Percentiles rank a stretch among this genome's conserved stretches.
Conservation (phyloP, 2,113 vertebrate species). For the Otolemur garnettii region DNA sequence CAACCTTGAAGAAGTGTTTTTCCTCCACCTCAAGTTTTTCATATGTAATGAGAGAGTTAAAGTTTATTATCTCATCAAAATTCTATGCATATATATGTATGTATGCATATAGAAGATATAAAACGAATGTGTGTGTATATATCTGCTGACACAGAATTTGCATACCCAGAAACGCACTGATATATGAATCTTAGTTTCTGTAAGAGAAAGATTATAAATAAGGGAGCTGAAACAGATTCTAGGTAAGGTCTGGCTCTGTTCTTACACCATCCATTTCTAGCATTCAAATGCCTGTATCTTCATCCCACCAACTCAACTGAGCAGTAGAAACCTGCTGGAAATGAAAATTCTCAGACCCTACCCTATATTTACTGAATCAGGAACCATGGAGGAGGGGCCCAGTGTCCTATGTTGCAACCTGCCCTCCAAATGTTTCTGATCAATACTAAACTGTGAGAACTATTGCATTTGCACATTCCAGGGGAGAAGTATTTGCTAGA, state of each 20-base stretch:
- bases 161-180: not conserved
- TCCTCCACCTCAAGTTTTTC: not conserved
- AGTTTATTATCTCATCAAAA: slow-evolving; percentile 1
- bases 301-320: not conserved
- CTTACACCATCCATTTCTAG: not conserved
- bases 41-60: not conserved
- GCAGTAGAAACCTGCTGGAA: not conserved
- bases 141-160: not conserved
- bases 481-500: not conserved
- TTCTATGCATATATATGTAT: not conserved
- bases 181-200: not conserved
- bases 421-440: not conserved
- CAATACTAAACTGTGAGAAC: not conserved
- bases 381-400: not conserved
- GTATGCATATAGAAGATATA: not conserved
- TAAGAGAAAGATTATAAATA: not conserved
- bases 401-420: not conserved
- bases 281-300: not conserved
- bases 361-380: not conserved
- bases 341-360: not conserved
- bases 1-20: slow-evolving; percentile 35
- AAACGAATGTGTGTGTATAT: not conserved
- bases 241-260: not conserved
- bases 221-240: not conserved
- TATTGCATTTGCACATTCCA: not conserved